Conservation (phyloP, 1,140 invertebrate genomes). For the Ceratina calcarata region DNA sequence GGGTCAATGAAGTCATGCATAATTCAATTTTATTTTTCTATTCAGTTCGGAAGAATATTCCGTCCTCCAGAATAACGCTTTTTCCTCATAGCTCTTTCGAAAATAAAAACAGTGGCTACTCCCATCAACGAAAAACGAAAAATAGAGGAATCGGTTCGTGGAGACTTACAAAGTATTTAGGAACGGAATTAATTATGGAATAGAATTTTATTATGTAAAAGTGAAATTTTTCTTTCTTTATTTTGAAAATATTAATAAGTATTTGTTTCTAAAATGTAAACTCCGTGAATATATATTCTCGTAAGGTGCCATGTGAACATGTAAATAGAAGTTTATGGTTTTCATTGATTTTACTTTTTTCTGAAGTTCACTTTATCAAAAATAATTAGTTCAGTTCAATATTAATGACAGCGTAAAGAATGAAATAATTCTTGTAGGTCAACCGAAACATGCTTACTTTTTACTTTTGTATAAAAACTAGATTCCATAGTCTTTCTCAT, state of each 20-base stretch:
- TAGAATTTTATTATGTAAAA: not conserved
- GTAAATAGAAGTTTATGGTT: too few species aligned
- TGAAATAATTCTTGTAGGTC: too few species aligned
- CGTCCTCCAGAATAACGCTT: not conserved
- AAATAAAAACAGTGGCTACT: not conserved
- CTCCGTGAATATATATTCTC: too few species aligned
- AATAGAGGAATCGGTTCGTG: not conserved
- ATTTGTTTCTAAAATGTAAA: too few species aligned
- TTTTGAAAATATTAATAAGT: not conserved
- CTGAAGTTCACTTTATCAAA: too few species aligned
- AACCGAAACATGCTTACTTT: too few species aligned
- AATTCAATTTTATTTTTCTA: slow-evolving; percentile 63
- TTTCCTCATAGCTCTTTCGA: not conserved
- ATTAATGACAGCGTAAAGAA: too few species aligned
- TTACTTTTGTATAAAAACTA: too few species aligned
- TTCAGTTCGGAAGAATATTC: not conserved
- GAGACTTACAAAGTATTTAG: not conserved
- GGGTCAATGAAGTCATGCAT: slow-evolving; percentile 50
- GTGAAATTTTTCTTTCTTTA: not conserved
- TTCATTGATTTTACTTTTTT: too few species aligned
- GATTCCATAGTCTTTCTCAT: too few species aligned
- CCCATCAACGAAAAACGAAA: not conserved
- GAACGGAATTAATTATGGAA: not conserved
- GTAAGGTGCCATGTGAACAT: too few species aligned
- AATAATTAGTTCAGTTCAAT: too few species aligned